A percentile compares a stretch with the other conserved stretches of the same genome.
Conservation (phyloP, 2,888 invertebrate genomes). For the Sabatieria punctata region DNA sequence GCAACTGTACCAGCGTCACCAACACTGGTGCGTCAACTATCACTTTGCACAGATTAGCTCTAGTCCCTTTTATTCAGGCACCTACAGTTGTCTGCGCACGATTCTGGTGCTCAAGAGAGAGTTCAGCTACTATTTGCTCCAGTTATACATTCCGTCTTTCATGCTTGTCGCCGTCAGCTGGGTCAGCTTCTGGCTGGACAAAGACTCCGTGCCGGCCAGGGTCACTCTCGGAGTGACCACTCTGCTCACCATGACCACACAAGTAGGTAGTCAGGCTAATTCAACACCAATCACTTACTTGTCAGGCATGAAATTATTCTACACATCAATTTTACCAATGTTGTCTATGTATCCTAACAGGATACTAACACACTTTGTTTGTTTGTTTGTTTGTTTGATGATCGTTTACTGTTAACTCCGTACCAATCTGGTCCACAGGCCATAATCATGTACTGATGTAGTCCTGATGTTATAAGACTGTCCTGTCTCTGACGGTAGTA, state of each 20-base stretch:
- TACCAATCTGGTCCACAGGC: too few species aligned
- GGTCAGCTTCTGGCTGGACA: constrained; percentile 47
- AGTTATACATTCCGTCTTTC: constrained; percentile 91
- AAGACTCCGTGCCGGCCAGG: constrained; percentile 20
- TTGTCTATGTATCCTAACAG: too few species aligned
- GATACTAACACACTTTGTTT: too few species aligned
- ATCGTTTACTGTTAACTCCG: not conserved
- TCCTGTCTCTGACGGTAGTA: too few species aligned
- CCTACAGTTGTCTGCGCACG: constrained; percentile 88
- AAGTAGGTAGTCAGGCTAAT: constrained; percentile 7
- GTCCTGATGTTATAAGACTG: too few species aligned
- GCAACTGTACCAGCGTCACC: constrained; percentile 87
- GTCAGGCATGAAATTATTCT: too few species aligned
- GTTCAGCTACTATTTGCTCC: constrained; percentile 95
- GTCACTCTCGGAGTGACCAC: constrained; percentile 64
- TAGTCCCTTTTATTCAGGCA: too few species aligned
- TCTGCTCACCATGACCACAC: constrained; percentile 29
- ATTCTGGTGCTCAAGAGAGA: constrained; percentile 88
- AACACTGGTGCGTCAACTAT: constrained; percentile 78
- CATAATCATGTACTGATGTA: too few species aligned
- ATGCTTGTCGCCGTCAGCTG: constrained; percentile 53
- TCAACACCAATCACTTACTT: too few species aligned
- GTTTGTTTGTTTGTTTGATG: not conserved
- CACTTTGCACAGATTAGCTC: too few species aligned
- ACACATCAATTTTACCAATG: too few species aligned